These are phyloP conservation scores for Cabera pusaria DNA, from an alignment of 2,888 invertebrate species.

Conservation along the genomic window DNA sequence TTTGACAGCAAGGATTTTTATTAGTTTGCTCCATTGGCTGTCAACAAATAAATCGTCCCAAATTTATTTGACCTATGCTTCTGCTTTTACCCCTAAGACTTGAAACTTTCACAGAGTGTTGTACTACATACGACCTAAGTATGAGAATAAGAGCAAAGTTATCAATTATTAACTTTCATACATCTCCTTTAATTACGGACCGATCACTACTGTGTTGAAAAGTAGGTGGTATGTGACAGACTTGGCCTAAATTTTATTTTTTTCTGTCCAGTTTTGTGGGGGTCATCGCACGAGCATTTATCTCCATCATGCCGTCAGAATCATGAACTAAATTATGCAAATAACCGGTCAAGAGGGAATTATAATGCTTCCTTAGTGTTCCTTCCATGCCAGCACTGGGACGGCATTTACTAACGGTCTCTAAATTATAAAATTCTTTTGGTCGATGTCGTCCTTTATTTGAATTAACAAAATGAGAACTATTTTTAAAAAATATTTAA, in stretches of 20 bases:
- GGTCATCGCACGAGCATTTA: constrained; percentile 61
- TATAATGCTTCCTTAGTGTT: constrained; percentile 16
- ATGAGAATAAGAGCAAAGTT: constrained; percentile 11
- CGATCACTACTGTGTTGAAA: constrained; percentile 35
- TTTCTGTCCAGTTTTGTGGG: constrained; percentile 47
- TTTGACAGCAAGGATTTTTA: too few species aligned
- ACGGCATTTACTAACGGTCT: too few species aligned
- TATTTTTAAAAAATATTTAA: too few species aligned
- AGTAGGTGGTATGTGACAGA: constrained; percentile 53
- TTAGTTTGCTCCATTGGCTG: too few species aligned
- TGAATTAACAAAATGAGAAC: too few species aligned
- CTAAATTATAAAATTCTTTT: too few species aligned
- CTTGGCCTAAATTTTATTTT: constrained; percentile 65
- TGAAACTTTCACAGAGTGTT: not conserved
- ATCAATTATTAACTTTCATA: constrained; percentile 21
- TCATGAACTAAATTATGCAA: constrained; percentile 51
- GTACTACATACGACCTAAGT: too few species aligned
- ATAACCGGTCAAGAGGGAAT: constrained; percentile 41
- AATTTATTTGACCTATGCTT: too few species aligned
- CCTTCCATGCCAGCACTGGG: too few species aligned
- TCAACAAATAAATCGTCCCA: too few species aligned
- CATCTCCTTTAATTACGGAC: constrained; percentile 19
- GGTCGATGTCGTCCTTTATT: too few species aligned
- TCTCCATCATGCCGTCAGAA: constrained; percentile 59
- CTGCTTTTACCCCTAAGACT: too few species aligned